A percentile compares a stretch with the other conserved stretches of the same genome.
Conservation (phyloP, 2,888 invertebrate genomes). For the Thecocarcelia acutangulata region DNA sequence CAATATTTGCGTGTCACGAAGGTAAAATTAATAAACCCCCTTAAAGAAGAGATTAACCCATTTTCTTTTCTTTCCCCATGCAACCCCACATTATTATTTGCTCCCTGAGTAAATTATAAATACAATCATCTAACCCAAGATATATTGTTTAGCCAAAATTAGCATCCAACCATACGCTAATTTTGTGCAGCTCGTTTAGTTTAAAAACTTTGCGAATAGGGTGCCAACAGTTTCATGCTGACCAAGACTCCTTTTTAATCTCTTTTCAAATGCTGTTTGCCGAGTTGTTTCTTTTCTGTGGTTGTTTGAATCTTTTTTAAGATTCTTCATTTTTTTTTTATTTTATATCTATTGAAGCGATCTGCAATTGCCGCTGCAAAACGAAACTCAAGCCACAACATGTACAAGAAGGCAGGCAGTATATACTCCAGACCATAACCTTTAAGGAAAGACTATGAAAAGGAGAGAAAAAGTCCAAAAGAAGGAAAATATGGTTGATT, state of each 20-base stretch:
- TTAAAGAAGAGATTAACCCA: no score
- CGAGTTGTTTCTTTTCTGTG: conserved; percentile 30
- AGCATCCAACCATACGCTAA: no score
- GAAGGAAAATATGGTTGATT: conserved; percentile 59
- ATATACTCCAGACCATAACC: conserved; percentile 62
- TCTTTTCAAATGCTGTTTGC: conserved; percentile 48
- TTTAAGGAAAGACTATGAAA: conserved; percentile 56
- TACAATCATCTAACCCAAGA: no score
- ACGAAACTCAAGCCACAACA: conserved; percentile 44
- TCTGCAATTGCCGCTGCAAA: conserved; percentile 58
- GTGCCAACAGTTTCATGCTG: conserved; percentile 13
- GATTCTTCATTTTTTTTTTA: conserved; percentile 32
- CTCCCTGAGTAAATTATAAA: no score
- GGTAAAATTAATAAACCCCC: no score
- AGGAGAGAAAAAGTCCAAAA: background rate
- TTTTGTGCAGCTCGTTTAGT: no score
- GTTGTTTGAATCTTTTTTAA: conserved; percentile 34
- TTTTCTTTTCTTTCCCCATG: no score
- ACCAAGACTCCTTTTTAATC: conserved; percentile 15
- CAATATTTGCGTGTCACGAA: no score
- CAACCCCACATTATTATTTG: no score
- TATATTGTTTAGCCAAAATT: no score
- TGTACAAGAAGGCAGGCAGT: conserved; percentile 4
- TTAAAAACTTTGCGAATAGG: background rate
- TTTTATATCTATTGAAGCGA: conserved; percentile 63